Percentiles rank a stretch among this genome's conserved stretches.
Conservation (phyloP, 37 sponge, comb jelly and placozoan genomes). For the Ephydatia muelleri region DNA sequence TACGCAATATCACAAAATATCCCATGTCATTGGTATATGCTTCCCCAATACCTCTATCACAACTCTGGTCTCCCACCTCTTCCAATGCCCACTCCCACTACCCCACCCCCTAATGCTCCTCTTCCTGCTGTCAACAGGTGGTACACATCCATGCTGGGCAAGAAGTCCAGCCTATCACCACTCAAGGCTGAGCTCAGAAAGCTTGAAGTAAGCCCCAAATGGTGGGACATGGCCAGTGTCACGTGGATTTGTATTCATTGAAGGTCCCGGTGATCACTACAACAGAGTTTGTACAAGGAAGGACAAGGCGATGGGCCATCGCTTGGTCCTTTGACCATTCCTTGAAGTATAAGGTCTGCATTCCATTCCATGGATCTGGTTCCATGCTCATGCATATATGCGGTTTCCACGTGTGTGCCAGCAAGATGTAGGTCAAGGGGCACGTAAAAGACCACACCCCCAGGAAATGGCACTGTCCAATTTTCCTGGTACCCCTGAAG, state of each 20-base stretch:
- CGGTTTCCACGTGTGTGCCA: not conserved
- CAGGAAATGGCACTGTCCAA: not conserved
- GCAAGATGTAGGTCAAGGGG: not conserved
- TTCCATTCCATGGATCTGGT: not conserved
- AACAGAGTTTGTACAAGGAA: slow-evolving; percentile 86
- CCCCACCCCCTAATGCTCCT: too few relatives aligned
- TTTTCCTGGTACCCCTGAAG: not conserved
- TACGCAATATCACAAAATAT: too few relatives aligned
- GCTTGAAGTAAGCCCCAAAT: slow-evolving; percentile 41
- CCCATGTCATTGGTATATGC: too few relatives aligned
- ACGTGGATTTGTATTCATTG: not conserved
- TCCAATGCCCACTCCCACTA: too few relatives aligned
- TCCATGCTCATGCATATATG: not conserved
- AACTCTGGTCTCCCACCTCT: too few relatives aligned
- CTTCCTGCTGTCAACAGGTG: too few relatives aligned
- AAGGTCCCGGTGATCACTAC: slow-evolving; percentile 68
- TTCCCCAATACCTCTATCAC: too few relatives aligned
- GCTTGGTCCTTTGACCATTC: slow-evolving; percentile 86
- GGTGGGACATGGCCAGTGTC: slow-evolving; percentile 48
- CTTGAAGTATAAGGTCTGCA: slow-evolving; percentile 30
- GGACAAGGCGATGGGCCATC: slow-evolving; percentile 88
- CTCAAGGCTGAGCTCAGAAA: slow-evolving; percentile 44
- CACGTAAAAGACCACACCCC: not conserved
- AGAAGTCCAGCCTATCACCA: slow-evolving; percentile 77
- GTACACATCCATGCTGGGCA: slow-evolving; percentile 96